Percentiles rank a stretch among this genome's conserved stretches.
phyloP scores from a whole-genome alignment of 2,113 vertebrate genomes.

The Amazona guildingii region DNA sequence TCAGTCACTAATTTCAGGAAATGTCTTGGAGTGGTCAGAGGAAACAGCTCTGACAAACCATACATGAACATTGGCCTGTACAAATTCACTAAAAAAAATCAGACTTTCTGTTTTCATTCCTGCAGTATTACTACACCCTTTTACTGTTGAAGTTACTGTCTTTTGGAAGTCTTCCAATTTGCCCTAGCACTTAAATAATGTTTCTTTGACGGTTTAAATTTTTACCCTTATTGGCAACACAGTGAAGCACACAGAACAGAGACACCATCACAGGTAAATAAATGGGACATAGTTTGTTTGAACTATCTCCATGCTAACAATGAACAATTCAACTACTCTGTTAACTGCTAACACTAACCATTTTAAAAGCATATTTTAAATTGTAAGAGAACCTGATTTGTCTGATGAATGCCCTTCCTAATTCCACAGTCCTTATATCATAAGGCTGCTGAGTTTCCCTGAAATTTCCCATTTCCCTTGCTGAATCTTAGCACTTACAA shows the following conservation, averaged over 20 bases:
- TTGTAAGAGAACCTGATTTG: background rate
- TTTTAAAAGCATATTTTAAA: background rate
- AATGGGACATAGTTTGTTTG: background rate
- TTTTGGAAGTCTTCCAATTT: background rate
- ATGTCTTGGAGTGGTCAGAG: background rate
- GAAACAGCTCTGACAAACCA: background rate
- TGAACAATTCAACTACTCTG: background rate
- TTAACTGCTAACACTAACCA: background rate
- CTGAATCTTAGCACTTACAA: background rate
- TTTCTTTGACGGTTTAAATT: background rate
- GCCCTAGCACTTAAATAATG: background rate
- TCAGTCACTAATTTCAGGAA: background rate
- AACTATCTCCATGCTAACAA: background rate
- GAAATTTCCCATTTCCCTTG: background rate
- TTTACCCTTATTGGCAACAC: background rate
- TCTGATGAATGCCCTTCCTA: background rate
- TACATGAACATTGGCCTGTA: background rate
- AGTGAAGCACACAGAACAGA: background rate
- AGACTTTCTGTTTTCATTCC: background rate
- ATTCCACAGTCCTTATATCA: background rate
- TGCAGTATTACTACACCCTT: background rate
- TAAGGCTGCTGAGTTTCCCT: background rate
- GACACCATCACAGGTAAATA: slow-evolving; percentile 3
- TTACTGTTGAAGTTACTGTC: background rate
- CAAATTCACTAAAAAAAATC: background rate